Evolutionary conservation across 2,888 invertebrate genomes (phyloP).

Genomic region (Tetropium fuscum): DNA sequence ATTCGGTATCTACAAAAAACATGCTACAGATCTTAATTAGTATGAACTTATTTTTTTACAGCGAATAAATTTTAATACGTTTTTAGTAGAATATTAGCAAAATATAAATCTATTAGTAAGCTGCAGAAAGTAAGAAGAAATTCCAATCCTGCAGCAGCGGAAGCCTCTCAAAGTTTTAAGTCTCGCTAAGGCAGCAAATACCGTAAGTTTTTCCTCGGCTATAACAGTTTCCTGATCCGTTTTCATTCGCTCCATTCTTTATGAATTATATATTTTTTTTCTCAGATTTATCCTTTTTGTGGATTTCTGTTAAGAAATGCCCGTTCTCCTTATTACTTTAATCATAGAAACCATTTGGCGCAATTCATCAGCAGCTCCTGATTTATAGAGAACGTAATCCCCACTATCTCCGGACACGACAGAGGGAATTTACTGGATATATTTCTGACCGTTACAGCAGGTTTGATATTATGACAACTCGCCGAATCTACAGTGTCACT

Average conservation of each 20-base stretch:
- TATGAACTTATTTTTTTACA: background rate
- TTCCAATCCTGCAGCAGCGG: slow-evolving; percentile 10
- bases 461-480: too few relatives aligned
- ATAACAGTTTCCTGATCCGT: slow-evolving; percentile 56
- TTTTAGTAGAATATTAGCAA: background rate
- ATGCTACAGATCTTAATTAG: background rate
- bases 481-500: too few relatives aligned
- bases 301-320: slow-evolving; percentile 57
- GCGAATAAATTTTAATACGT: background rate
- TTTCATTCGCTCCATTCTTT: slow-evolving; percentile 58
- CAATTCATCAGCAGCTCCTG: slow-evolving; percentile 64
- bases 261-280: slow-evolving; percentile 66
- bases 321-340: slow-evolving; percentile 66
- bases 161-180: slow-evolving; percentile 40
- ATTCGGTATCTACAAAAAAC: too few relatives aligned
- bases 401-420: slow-evolving; percentile 24
- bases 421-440: slow-evolving; percentile 38
- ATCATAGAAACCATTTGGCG: slow-evolving; percentile 67
- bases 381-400: slow-evolving; percentile 58
- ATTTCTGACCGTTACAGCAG: slow-evolving; percentile 24
- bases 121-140: slow-evolving; percentile 2
- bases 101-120: slow-evolving; percentile 9
- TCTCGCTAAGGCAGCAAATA: slow-evolving; percentile 39
- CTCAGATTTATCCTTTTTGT: slow-evolving; percentile 60
- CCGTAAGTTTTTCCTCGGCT: slow-evolving; percentile 40